phyloP scores from a whole-genome alignment of 2,888 invertebrate species.

The Cataglyphis albicans region DNA sequence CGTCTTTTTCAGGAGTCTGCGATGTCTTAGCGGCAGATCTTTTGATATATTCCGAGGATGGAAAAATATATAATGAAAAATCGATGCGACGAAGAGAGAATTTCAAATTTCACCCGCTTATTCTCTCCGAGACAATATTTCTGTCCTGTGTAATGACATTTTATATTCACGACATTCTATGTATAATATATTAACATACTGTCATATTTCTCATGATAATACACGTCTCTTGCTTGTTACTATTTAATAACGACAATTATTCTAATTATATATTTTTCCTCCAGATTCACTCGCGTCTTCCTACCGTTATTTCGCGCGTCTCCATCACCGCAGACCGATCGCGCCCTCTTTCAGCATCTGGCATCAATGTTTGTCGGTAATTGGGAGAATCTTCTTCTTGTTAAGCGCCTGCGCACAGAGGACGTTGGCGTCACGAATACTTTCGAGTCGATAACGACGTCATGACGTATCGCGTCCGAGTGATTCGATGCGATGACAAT shows the following conservation, averaged over 20 bases:
- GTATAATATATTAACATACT: background rate
- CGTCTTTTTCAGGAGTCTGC: background rate
- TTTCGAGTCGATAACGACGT: constrained; percentile 48
- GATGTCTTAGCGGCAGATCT: background rate
- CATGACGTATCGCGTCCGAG: constrained; percentile 14
- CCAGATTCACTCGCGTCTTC: background rate
- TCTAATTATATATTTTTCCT: background rate
- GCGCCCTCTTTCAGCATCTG: constrained; percentile 18
- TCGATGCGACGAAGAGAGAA: background rate
- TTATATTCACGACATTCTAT: background rate
- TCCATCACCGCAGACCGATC: background rate
- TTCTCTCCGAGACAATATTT: background rate
- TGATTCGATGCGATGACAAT: constrained; percentile 19
- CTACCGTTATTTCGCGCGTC: background rate
- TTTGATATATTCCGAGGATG: background rate
- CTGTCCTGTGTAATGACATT: background rate
- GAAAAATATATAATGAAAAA: background rate
- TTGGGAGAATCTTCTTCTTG: background rate
- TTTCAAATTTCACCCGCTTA: background rate
- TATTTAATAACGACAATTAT: background rate
- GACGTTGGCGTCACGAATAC: background rate
- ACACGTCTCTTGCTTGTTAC: background rate
- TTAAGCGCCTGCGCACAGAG: constrained; percentile 18
- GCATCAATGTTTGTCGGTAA: constrained; percentile 20
- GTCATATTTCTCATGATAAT: background rate